Percentiles rank a stretch among this genome's conserved stretches.
phyloP scores from a whole-genome alignment of 2,888 invertebrate species.

The Lasioglossum vierecki region DNA sequence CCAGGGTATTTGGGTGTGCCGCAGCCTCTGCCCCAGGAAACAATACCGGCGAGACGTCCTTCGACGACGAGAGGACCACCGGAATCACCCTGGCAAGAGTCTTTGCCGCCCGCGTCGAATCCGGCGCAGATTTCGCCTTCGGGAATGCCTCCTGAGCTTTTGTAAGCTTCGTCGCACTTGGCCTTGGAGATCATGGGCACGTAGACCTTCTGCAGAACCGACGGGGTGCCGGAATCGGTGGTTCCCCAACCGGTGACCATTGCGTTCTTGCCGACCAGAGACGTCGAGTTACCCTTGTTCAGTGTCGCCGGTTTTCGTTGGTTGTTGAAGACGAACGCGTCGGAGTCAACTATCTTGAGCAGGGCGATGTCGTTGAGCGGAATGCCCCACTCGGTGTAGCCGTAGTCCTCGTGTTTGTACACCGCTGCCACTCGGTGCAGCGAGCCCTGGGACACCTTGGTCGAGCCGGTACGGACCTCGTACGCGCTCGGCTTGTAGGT shows the following conservation, averaged over 20 bases:
- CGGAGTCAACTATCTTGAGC: conserved; percentile 84
- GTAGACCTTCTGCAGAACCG: conserved; percentile 84
- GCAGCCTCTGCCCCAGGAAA: conserved; percentile 85
- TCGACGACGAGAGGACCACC: conserved; percentile 75
- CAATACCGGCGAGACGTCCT: conserved; percentile 72
- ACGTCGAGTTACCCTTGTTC: conserved; percentile 75
- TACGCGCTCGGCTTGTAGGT: fast-evolving
- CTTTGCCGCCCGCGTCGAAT: conserved; percentile 85
- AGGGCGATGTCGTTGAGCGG: conserved; percentile 85
- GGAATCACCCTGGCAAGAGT: conserved; percentile 78
- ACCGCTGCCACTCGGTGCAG: conserved; percentile 41
- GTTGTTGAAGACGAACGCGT: conserved; percentile 82
- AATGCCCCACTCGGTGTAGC: background rate
- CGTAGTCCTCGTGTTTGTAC: conserved; percentile 57
- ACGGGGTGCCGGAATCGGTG: conserved; percentile 16
- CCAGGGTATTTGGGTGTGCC: conserved; percentile 84
- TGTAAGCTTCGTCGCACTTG: conserved; percentile 85
- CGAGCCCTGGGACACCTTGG: conserved; percentile 77
- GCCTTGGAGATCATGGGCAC: conserved; percentile 85
- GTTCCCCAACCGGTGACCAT: conserved; percentile 75
- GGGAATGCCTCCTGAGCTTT: conserved; percentile 52
- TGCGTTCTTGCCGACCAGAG: conserved; percentile 37
- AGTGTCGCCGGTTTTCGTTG: conserved; percentile 84
- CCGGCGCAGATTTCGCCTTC: conserved; percentile 86
- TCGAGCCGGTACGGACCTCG: conserved; percentile 74